Base-by-base conservation (phyloP, 2,888 invertebrate genomes). In the Hoplodrina ambigua region DNA sequence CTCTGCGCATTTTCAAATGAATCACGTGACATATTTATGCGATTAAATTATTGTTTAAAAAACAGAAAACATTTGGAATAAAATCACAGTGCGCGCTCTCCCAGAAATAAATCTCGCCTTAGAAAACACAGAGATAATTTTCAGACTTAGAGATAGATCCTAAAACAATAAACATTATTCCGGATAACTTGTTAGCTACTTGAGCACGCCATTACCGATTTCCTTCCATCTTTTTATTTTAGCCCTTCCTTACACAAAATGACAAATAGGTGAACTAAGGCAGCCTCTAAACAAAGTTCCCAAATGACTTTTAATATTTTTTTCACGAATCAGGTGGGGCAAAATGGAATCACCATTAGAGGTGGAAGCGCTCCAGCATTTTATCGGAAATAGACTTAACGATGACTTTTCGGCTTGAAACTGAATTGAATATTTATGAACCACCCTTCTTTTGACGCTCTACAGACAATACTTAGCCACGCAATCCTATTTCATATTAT, bases 401-500 rank as follows among this genome's bases (percentile, higher is more conserved):
- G 89, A 89, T 92, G 94, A 93, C 93, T 94, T 94, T 93, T 90
- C 87, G 90, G 91, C 88, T 90, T 90, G 88, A 91, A 93, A 91
- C 91, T 92, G 89, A 90, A 91, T 93, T 95, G 95, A 94, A 95
- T 95, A 95, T 95, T 95, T 93, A 95, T 95, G 93, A 95, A 89
- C 75, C 85, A 81, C 84, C 88, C 89, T 89, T 92, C 91, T 92
- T 93, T 88, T 91, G 85, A 82, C 86, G 86, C 86, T 84, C 80
- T 80, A 80, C 83, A 86, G 89, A 90, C 88, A 88, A 89, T 88
- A 88, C 88, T 79, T 79, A 72, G 66, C 78, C 49, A 58, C 74
- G 79, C 63, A 79, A 82, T 82, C 67, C 57, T 63, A 57, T 74
- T 70, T 77, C 57, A 64, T 77, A 71, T 83, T 82, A 83, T 77